Evolutionary conservation across 2,797 vertebrate species (phyloP), one percentile per base, ranked within the genome.

Genomic region (Huso huso): DNA sequence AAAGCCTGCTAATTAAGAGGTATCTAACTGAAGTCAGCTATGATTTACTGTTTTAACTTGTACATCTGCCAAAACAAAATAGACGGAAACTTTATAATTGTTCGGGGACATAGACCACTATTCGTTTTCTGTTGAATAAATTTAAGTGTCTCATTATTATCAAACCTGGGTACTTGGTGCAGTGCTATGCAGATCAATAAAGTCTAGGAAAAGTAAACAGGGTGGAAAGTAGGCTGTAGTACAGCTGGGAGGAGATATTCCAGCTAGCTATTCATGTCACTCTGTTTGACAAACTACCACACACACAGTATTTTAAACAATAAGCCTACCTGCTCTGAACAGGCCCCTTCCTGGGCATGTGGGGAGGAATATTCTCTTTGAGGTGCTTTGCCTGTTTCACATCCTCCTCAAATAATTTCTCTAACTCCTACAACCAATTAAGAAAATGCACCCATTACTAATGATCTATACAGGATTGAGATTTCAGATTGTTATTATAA

Each of bases 321-420:
- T 57, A 61, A 61, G 23, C 78, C 81, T 64, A 88, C 82, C 8
- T 72, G 49, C 37, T 72, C 60, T 63, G 61, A 12, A 68, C 61
- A 9, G 13, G 70, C 63, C 70, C 81, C 66, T 63, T 85, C 71
- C 49, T 72, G 10, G 86, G 83, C 77, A 91, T 81, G 74, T 88
- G 83, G 48, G 71, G 51, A 6, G 89, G 88, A 2, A 81, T 69
- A 74, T 90, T 86, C 65, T 86, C 74, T 57, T 73, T 82, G 7
- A 90, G 74, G 73, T 89, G 86, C 11, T 75, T 64, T 6, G 76
- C 69, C n/a, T 77, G 70, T 23, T 75, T 66, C 63, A 80, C 51
- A 70, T 84, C 55, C 37, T 77, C 80, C 68, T 75, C 73, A 62
- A 82, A 78, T 11, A 73, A 73, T 18, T 63, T 58, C n/a, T 85